A percentile compares a stretch with the other conserved stretches of the same genome.
Evolutionary conservation across 2,888 invertebrate species (phyloP).

Genomic region (Hydrotaea cyrtoneurina): DNA sequence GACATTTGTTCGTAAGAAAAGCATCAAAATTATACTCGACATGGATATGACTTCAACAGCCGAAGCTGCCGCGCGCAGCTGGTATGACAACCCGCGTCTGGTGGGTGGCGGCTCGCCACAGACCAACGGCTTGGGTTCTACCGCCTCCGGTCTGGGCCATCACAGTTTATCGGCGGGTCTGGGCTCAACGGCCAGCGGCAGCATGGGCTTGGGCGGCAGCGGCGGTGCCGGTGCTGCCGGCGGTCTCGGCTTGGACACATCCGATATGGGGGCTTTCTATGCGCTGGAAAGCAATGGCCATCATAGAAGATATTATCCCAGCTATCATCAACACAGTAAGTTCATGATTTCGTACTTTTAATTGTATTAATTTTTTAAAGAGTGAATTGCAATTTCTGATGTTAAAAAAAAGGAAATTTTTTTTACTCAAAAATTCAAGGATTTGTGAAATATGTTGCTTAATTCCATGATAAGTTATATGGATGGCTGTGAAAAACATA

Average conservation of each 20-base stretch:
- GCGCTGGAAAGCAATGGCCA: slow-evolving; percentile 81
- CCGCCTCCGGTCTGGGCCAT: slow-evolving; percentile 77
- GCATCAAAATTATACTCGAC: slow-evolving; percentile 81
- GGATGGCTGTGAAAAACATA: too few species aligned
- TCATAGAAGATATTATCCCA: slow-evolving; percentile 81
- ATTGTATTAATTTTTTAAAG: too few species aligned
- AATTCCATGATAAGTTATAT: too few species aligned
- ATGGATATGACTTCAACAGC: slow-evolving; percentile 82
- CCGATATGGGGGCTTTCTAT: slow-evolving; percentile 81
- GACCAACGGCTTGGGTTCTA: slow-evolving; percentile 77
- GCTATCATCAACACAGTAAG: slow-evolving; percentile 81
- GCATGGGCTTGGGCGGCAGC: slow-evolving; percentile 74
- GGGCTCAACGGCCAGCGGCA: slow-evolving; percentile 76
- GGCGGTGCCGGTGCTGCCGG: slow-evolving; percentile 73
- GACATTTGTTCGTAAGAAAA: slow-evolving; percentile 64
- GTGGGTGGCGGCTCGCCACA: slow-evolving; percentile 80
- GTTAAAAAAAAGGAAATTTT: too few species aligned
- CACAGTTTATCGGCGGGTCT: slow-evolving; percentile 78
- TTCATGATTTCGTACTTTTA: slow-evolving; percentile 58
- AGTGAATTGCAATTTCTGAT: too few species aligned
- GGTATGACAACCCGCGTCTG: slow-evolving; percentile 81
- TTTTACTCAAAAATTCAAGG: too few species aligned
- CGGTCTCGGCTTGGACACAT: slow-evolving; percentile 78
- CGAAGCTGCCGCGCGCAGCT: slow-evolving; percentile 81
- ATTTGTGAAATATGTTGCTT: too few species aligned